Percentiles rank a stretch among this genome's conserved stretches.
Conservation (phyloP, 2,888 invertebrate genomes). For the Sinotaia quadrata region DNA sequence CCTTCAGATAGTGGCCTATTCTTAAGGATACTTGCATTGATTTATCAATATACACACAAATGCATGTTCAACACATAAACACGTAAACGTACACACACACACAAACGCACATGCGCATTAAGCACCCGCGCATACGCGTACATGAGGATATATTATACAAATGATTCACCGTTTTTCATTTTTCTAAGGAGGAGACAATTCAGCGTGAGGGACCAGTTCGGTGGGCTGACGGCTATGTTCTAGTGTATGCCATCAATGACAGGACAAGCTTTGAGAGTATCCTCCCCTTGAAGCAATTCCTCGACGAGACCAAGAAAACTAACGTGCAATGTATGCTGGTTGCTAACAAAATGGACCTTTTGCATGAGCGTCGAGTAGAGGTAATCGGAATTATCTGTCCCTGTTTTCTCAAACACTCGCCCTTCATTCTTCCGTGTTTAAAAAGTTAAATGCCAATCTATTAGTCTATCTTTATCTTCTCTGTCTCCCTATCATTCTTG, state of each 20-base stretch:
- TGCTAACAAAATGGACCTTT: constrained; percentile 61
- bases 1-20: no score
- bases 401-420: no score
- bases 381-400: no score
- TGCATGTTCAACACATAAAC: not conserved
- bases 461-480: no score
- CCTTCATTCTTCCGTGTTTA: no score
- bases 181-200: constrained; percentile 54
- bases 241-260: constrained; percentile 68
- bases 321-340: constrained; percentile 67
- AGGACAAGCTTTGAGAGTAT: constrained; percentile 64
- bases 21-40: no score
- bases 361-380: constrained; percentile 59
- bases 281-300: constrained; percentile 53
- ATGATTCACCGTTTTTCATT: not conserved
- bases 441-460: no score
- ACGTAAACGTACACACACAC: not conserved
- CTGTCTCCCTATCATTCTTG: no score
- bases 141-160: not conserved
- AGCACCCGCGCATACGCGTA: not conserved
- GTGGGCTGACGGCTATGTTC: constrained; percentile 69
- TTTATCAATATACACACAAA: no score
- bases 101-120: not conserved
- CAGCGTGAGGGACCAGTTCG: constrained; percentile 61
- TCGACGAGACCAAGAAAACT: constrained; percentile 65